Percentiles rank a stretch among this genome's conserved stretches.
These are phyloP conservation scores for Eurypyga helias DNA, from an alignment of 2,113 vertebrate species.

Conservation along the genomic window DNA sequence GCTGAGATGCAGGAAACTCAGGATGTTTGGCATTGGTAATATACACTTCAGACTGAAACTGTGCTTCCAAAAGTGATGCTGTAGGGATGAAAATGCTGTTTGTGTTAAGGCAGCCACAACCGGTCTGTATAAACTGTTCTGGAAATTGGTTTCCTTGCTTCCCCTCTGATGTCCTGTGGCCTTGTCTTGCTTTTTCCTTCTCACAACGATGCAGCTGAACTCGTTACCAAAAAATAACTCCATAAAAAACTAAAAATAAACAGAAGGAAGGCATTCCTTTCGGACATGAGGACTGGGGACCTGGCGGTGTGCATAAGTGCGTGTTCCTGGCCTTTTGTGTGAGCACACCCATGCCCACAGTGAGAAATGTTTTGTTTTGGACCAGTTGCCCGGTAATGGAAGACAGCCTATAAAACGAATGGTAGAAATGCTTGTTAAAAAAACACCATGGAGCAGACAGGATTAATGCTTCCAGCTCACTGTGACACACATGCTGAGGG, in stretches of 20 bases:
- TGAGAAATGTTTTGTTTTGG: neutral
- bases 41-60: neutral
- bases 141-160: neutral
- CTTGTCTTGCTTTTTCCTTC: neutral
- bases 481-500: neutral
- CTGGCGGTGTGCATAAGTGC: neutral
- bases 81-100: neutral
- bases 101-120: neutral
- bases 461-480: neutral
- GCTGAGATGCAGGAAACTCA: neutral
- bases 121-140: neutral
- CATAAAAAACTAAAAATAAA: neutral
- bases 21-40: neutral
- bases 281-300: neutral
- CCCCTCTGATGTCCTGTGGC: accelerated
- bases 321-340: neutral
- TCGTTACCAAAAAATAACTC: neutral
- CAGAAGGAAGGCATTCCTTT: neutral
- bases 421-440: neutral
- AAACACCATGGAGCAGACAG: neutral
- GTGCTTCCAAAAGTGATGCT: neutral
- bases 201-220: neutral
- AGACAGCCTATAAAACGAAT: neutral
- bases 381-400: neutral
- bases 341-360: neutral